Percentiles rank a stretch among this genome's conserved stretches.
Conservation (phyloP, 2,888 invertebrate genomes). For the Celastrina argiolus region DNA sequence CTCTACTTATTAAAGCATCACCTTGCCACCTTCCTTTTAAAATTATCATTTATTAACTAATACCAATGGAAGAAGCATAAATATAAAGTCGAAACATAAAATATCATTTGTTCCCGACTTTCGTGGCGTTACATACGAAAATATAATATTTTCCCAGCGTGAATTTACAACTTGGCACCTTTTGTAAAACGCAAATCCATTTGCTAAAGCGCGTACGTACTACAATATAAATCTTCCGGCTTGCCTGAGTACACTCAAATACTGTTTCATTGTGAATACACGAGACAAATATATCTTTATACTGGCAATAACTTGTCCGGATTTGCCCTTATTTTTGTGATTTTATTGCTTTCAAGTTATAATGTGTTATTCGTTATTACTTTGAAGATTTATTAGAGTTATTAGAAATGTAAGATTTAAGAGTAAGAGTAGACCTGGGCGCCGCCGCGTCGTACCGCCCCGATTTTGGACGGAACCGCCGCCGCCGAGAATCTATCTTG, state of each 20-base stretch:
- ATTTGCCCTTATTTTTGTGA: constrained; percentile 71
- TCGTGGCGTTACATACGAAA: constrained; percentile 12
- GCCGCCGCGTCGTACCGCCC: not conserved
- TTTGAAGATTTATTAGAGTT: too few species aligned
- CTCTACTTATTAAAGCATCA: too few species aligned
- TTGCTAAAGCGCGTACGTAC: constrained; percentile 24
- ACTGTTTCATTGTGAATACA: constrained; percentile 59
- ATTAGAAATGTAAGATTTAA: too few species aligned
- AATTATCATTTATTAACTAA: not conserved
- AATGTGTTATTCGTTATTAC: not conserved
- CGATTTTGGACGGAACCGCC: too few species aligned
- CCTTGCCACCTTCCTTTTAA: too few species aligned
- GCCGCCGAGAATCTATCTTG: too few species aligned
- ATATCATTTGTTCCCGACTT: constrained; percentile 3
- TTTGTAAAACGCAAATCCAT: constrained; percentile 22
- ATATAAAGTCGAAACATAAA: constrained; percentile 6
- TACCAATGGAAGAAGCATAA: not conserved
- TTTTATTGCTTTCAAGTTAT: constrained; percentile 33
- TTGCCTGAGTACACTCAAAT: constrained; percentile 53
- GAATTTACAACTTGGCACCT: constrained; percentile 20
- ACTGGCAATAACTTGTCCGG: constrained; percentile 67
- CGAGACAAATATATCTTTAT: constrained; percentile 61
- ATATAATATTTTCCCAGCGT: constrained; percentile 9
- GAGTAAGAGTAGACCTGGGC: too few species aligned
- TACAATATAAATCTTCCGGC: constrained; percentile 31